Conservation (phyloP, 2,113 vertebrate species). For the Arvicanthis niloticus region DNA sequence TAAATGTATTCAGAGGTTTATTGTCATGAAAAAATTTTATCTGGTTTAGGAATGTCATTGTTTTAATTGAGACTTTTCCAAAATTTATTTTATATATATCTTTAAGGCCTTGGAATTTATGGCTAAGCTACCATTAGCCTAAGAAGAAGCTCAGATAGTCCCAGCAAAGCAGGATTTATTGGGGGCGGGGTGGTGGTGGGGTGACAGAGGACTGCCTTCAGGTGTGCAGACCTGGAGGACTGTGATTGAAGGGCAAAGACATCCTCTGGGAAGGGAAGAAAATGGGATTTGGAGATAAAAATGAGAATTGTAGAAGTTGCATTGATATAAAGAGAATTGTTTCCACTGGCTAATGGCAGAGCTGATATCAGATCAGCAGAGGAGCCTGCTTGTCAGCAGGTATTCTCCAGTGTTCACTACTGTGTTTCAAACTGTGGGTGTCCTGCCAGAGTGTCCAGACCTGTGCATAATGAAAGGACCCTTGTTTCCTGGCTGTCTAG, state of each 20-base stretch:
- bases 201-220: neutral
- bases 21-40: neutral
- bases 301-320: neutral
- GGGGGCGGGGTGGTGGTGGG: neutral
- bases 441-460: neutral
- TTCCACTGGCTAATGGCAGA: neutral
- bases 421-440: neutral
- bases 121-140: neutral
- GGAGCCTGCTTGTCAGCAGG: neutral
- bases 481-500: neutral
- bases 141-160: neutral
- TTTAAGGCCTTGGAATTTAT: constrained; percentile 45
- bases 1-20: neutral
- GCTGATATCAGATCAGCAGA: neutral
- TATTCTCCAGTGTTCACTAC: neutral
- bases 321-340: neutral
- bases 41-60: neutral
- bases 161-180: neutral
- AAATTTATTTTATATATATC: neutral
- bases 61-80: constrained; percentile 7
- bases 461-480: neutral
- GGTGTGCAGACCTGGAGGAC: neutral
- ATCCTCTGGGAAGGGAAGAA: neutral
- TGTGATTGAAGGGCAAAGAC: neutral
- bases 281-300: neutral